Conservation (phyloP, 2,797 vertebrate species). For the Argyrosomus regius region DNA sequence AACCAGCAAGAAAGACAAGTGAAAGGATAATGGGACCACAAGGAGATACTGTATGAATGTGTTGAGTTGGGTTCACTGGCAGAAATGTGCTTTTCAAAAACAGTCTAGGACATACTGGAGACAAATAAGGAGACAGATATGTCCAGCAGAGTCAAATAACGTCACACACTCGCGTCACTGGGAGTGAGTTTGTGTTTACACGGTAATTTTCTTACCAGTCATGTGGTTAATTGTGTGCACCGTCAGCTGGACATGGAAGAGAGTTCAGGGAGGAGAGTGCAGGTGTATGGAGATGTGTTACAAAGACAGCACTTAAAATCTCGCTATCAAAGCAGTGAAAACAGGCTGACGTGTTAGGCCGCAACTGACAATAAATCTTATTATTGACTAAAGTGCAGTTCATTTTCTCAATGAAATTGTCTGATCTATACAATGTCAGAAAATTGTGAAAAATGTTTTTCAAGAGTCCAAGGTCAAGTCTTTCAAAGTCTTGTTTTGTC, state of each 20-base stretch:
- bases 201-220: not conserved
- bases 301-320: not conserved
- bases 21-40: slow-evolving; percentile 33
- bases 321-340: not conserved
- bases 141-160: slow-evolving; percentile 4
- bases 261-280: not conserved
- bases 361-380: not conserved
- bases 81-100: slow-evolving; percentile 26
- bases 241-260: slow-evolving; percentile 1
- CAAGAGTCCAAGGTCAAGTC: not conserved
- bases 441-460: not conserved
- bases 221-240: slow-evolving; percentile 4
- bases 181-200: not conserved
- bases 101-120: not conserved
- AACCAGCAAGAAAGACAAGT: slow-evolving; percentile 55
- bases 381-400: not conserved
- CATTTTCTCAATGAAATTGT: not conserved
- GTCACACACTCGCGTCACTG: not conserved
- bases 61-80: not conserved
- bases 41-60: slow-evolving; percentile 16
- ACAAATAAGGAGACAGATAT: not conserved
- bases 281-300: slow-evolving; percentile 14
- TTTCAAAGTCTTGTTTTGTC: not conserved
- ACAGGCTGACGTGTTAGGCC: not conserved
- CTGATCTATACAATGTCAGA: not conserved